Evolutionary conservation across 2,797 vertebrate species (phyloP), one percentile per base, ranked within the genome.

Genomic region (Poeciliopsis presidionis): DNA sequence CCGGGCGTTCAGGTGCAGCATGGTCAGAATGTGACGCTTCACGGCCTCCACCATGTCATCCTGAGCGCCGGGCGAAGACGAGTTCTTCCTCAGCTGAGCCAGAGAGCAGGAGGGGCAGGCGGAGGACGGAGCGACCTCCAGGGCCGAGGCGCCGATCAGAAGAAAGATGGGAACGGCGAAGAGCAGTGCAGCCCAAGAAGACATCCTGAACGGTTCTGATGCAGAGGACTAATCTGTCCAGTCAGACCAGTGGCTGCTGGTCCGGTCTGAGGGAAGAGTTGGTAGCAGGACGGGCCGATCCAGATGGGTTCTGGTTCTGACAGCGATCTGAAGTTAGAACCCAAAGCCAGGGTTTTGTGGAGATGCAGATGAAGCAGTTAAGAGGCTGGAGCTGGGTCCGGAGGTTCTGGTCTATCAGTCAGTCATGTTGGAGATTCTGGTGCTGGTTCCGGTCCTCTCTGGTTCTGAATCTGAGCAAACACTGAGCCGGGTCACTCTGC

Each of bases 21-120:
- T 97, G 94, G 96, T 97, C 80, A 99, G 92, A 76, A 99, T 99
- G 96, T 99, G 98, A 80, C 94, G 96, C 92, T 99, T 99, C 75
- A 99, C 97, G 20, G 97, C 98, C 93, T 99, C 97, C 91, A 98
- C 97, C 96, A 99, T 97, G 92, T 98, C 97, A 12, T 89, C 94
- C 92, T 97, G 96, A 69, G 53, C 90, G 14, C 53, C 85, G 0
- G 45, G 51, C 0, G 25, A 81, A 22, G 90, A 88, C 0, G 89
- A 94, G 91, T 97, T 97, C 91, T 91, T 96, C 72, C 95, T 95
- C 87, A 97, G 92, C 84, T 95, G 95, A 86, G 96, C 88, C 59
- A 98, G 91, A 80, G 95, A 95, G 75, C 98, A 99, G 69, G 97
- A 97, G 5, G 97, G 96, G 77, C 98, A 99, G 84, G 91, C 93